Conservation (phyloP, 2,797 vertebrate genomes). For the Dicrostonyx torquatus region DNA sequence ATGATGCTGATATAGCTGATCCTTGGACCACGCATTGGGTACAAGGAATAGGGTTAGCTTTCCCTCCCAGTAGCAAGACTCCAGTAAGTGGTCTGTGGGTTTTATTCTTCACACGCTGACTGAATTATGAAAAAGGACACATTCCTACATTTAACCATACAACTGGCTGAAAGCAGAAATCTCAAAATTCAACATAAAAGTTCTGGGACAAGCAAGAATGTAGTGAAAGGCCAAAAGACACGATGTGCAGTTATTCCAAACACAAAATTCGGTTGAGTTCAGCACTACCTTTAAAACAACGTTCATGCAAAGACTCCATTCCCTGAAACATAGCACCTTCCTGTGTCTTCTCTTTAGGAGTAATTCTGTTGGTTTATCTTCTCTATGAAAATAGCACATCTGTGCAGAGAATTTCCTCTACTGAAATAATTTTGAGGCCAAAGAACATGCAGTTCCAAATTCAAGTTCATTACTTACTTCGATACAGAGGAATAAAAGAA, state of each 20-base stretch:
- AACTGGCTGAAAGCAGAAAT: constrained; percentile 26
- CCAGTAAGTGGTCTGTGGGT: neutral
- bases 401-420: neutral
- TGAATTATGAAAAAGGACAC: neutral
- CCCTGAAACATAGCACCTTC: neutral
- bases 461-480: constrained; percentile 22
- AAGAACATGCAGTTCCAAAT: neutral
- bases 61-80: neutral
- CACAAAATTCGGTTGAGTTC: neutral
- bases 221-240: neutral
- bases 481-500: neutral
- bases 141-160: neutral
- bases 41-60: neutral
- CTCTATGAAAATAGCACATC: constrained; percentile 1
- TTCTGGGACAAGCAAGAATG: neutral
- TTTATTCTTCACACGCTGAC: neutral
- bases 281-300: neutral
- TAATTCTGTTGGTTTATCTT: neutral
- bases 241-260: neutral
- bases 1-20: neutral
- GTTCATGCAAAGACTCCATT: neutral
- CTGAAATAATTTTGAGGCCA: neutral
- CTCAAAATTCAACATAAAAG: neutral
- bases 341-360: neutral
- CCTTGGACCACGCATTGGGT: neutral